Percentiles rank a stretch among this genome's conserved stretches.
These are phyloP conservation scores for Petrosia ficiformis DNA, from an alignment of 37 sponge, comb jelly and placozoan species.

Conservation along the genomic window DNA sequence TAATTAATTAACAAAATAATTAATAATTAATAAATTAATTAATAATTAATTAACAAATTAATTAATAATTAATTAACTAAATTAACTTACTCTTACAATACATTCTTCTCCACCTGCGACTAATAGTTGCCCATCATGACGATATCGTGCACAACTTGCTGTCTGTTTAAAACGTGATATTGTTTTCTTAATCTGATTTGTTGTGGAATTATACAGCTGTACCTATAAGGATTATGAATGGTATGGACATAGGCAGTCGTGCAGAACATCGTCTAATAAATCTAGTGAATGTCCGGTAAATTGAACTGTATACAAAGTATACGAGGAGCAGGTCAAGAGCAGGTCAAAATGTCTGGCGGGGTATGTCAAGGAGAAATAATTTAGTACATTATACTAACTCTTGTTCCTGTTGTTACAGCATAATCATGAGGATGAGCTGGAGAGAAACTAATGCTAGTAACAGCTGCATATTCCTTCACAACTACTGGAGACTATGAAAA, in stretches of 20 bases:
- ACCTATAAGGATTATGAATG: slow-evolving; percentile 47
- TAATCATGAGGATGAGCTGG: slow-evolving; percentile 70
- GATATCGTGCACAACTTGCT: slow-evolving; percentile 76
- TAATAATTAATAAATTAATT: too few species aligned
- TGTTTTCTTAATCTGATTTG: slow-evolving; percentile 60
- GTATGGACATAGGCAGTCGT: not conserved
- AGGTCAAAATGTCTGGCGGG: too few species aligned
- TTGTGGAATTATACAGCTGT: slow-evolving; percentile 63
- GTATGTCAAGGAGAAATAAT: not conserved
- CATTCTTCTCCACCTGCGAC: slow-evolving; percentile 87
- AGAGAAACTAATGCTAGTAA: slow-evolving; percentile 73
- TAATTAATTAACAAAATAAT: too few species aligned
- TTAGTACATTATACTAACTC: slow-evolving; percentile 30
- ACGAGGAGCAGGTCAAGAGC: too few species aligned
- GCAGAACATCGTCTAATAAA: too few species aligned
- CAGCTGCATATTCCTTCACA: slow-evolving; percentile 67
- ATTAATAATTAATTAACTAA: not conserved
- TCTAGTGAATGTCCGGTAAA: too few species aligned
- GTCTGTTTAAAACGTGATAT: slow-evolving; percentile 81
- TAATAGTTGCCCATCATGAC: slow-evolving; percentile 85
- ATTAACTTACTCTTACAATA: slow-evolving; percentile 65
- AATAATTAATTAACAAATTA: not conserved
- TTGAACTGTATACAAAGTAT: too few species aligned
- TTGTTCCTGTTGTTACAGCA: slow-evolving; percentile 84
- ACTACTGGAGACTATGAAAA: slow-evolving; percentile 66